phyloP scores from a whole-genome alignment of 1,140 invertebrate species.

The Heliothis virescens region DNA sequence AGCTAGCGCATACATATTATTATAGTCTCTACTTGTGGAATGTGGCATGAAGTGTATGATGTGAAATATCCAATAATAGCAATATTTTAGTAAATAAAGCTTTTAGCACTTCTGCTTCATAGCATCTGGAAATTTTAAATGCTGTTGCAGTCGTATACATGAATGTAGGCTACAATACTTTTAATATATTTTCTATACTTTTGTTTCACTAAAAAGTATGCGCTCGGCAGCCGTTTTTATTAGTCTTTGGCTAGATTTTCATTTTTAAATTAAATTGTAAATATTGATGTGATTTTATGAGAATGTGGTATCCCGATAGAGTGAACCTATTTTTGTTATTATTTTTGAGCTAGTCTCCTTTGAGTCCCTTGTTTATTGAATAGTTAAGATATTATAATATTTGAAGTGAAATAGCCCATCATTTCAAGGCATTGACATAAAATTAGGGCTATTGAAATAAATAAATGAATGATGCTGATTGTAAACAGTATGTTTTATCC shows the following conservation, averaged over 20 bases:
- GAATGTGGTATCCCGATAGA: constrained; percentile 1
- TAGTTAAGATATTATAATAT: not conserved
- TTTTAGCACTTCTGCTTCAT: too few relatives aligned
- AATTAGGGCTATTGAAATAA: not conserved
- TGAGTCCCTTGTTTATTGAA: not conserved
- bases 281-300: constrained; percentile 30
- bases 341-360: constrained; percentile 7
- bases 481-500: not conserved
- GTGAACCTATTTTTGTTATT: not conserved
- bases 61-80: too few relatives aligned
- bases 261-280: constrained; percentile 23
- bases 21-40: not conserved
- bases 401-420: too few relatives aligned
- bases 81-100: too few relatives aligned
- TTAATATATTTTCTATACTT: not conserved
- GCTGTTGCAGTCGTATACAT: too few relatives aligned
- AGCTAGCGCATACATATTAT: not conserved
- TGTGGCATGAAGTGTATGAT: not conserved
- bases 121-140: too few relatives aligned
- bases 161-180: too few relatives aligned
- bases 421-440: not conserved
- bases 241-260: constrained; percentile 28
- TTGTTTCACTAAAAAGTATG: not conserved
- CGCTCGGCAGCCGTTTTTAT: not conserved
- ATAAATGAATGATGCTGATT: not conserved